phyloP scores from a whole-genome alignment of 1,140 invertebrate genomes.

The Drosophila insularis region DNA sequence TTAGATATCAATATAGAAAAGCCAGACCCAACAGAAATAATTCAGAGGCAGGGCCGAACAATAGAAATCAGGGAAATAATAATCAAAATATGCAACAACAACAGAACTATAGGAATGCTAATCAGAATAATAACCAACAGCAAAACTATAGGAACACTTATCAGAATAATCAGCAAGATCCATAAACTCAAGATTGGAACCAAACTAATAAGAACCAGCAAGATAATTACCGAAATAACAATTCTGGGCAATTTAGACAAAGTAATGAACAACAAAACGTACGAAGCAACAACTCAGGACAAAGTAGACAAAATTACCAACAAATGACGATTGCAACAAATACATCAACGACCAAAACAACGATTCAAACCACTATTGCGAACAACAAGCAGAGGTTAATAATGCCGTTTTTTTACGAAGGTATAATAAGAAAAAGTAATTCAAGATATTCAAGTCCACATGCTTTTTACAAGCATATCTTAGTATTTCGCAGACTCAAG shows the following conservation, averaged over 20 bases:
- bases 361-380: no score
- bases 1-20: constrained; percentile 13
- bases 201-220: neutral
- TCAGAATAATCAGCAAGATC: constrained; percentile 15
- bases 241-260: neutral
- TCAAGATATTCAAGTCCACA: no score
- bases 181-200: constrained; percentile 13
- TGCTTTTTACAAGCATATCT: no score
- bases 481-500: no score
- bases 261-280: no score
- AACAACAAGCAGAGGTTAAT: no score
- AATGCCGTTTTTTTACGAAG: no score
- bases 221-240: neutral
- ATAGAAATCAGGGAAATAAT: constrained; percentile 14
- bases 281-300: no score
- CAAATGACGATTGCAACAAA: no score
- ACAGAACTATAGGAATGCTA: constrained; percentile 14
- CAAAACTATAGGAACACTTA: constrained; percentile 13
- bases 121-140: constrained; percentile 12
- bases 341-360: no score
- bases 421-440: no score
- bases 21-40: constrained; percentile 15
- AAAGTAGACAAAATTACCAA: no score
- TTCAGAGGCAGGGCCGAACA: constrained; percentile 11
- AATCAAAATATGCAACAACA: constrained; percentile 17